A percentile compares a stretch with the other conserved stretches of the same genome.
Conservation (phyloP, 2,797 vertebrate species). For the Thalassophryne amazonica region DNA sequence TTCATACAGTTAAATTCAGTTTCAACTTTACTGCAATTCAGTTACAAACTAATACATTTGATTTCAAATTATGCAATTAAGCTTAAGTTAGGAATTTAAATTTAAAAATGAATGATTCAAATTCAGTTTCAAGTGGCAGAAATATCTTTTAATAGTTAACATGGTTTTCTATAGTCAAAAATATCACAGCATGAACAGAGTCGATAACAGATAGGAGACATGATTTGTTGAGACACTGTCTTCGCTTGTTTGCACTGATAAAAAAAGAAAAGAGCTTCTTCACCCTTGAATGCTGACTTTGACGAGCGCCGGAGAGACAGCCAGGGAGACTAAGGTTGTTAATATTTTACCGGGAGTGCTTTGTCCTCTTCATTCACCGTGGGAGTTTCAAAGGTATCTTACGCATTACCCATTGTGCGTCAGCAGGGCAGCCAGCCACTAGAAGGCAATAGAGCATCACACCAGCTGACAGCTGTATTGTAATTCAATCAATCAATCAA, state of each 20-base stretch:
- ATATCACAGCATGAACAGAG: conserved; percentile 2
- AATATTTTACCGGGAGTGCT: conserved; percentile 10
- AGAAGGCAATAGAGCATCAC: too few species aligned
- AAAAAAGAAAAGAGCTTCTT: background rate
- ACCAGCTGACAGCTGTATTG: too few species aligned
- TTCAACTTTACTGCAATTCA: too few species aligned
- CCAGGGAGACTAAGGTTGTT: background rate
- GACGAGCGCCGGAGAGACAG: background rate
- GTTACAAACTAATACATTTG: too few species aligned
- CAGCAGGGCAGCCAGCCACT: too few species aligned
- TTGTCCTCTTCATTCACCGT: conserved; percentile 16
- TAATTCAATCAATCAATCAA: too few species aligned
- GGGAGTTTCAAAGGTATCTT: background rate
- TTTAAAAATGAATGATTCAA: too few species aligned
- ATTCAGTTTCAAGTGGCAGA: too few species aligned
- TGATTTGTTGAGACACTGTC: background rate
- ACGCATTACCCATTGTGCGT: too few species aligned
- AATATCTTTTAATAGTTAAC: background rate
- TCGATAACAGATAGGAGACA: background rate
- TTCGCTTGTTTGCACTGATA: background rate
- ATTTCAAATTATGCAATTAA: too few species aligned
- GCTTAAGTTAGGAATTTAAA: too few species aligned
- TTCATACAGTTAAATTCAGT: too few species aligned
- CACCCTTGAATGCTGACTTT: background rate
- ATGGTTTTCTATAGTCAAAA: background rate